These are phyloP conservation scores for Coenonympha glycerion DNA, from an alignment of 2,888 invertebrate genomes.

Conservation along the genomic window DNA sequence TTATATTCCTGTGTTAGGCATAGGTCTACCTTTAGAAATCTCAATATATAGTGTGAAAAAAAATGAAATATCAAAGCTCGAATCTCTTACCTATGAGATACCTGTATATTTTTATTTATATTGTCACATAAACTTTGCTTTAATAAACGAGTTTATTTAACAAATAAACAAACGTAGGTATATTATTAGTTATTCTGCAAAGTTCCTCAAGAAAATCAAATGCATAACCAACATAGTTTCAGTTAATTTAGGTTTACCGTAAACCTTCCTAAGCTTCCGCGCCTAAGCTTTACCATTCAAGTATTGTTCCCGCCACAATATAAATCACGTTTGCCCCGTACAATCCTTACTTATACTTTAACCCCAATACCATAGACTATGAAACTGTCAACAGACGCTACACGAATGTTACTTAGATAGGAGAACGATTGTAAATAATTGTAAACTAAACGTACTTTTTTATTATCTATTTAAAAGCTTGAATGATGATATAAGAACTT, in stretches of 20 bases:
- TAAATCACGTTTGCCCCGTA: constrained; percentile 57
- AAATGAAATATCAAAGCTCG: too few species aligned
- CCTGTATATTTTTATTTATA: too few species aligned
- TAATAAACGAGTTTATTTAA: too few species aligned
- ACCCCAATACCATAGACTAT: constrained; percentile 33
- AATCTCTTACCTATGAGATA: too few species aligned
- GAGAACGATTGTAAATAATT: constrained; percentile 14
- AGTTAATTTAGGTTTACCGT: constrained; percentile 72
- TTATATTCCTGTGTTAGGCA: too few species aligned
- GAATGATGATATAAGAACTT: neutral
- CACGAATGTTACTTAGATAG: constrained; percentile 17
- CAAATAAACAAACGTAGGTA: neutral
- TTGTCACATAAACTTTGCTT: too few species aligned
- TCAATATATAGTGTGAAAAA: too few species aligned
- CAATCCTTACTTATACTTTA: constrained; percentile 43
- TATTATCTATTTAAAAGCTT: too few species aligned
- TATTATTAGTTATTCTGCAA: neutral
- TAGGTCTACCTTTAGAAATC: too few species aligned
- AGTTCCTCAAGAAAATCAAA: neutral
- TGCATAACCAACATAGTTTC: constrained; percentile 45
- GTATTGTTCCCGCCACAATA: constrained; percentile 61
- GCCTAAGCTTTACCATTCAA: constrained; percentile 29
- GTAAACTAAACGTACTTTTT: too few species aligned
- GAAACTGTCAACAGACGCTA: constrained; percentile 24
- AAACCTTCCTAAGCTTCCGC: constrained; percentile 58